These are phyloP conservation scores for Brachystomella parvula DNA, from an alignment of 1,140 invertebrate genomes.

Conservation along the genomic window DNA sequence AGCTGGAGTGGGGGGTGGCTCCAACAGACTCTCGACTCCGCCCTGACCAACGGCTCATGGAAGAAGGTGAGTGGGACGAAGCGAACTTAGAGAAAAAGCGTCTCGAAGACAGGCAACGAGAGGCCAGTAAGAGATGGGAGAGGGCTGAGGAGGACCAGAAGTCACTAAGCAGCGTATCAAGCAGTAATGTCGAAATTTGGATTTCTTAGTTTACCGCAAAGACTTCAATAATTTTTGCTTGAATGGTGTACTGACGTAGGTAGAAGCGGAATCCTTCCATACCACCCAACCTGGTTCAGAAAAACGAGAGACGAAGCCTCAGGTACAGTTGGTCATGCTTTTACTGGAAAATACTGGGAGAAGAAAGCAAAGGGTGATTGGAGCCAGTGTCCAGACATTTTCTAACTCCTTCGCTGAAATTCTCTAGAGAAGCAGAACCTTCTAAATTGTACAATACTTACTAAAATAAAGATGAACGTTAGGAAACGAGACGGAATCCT, in stretches of 20 bases:
- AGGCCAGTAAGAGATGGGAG: slow-evolving; percentile 41
- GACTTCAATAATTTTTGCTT: neutral
- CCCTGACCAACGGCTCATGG: slow-evolving; percentile 60
- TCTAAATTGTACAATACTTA: too few relatives aligned
- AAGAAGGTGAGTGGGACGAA: slow-evolving; percentile 57
- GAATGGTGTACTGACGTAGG: neutral
- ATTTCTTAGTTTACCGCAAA: too few relatives aligned
- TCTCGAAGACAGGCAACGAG: slow-evolving; percentile 56
- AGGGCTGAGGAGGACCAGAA: neutral
- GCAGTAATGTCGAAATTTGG: too few relatives aligned
- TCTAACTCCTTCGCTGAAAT: slow-evolving; percentile 23
- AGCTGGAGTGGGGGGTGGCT: slow-evolving; percentile 50
- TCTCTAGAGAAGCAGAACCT: too few relatives aligned
- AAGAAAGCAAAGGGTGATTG: slow-evolving; percentile 53
- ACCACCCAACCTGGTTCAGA: slow-evolving; percentile 51
- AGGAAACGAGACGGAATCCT: too few relatives aligned
- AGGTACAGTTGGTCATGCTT: slow-evolving; percentile 50
- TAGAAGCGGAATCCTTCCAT: slow-evolving; percentile 4
- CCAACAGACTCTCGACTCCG: slow-evolving; percentile 56
- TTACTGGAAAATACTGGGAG: slow-evolving; percentile 55
- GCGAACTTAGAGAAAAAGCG: slow-evolving; percentile 52
- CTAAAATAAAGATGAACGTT: too few relatives aligned
- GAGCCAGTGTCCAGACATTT: slow-evolving; percentile 54
- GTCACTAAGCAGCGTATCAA: neutral
- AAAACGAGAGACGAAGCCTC: slow-evolving; percentile 49